A percentile compares a stretch with the other conserved stretches of the same genome.
Evolutionary conservation across 2,113 vertebrate genomes (phyloP).

Genomic region (Capreolus pygargus): DNA sequence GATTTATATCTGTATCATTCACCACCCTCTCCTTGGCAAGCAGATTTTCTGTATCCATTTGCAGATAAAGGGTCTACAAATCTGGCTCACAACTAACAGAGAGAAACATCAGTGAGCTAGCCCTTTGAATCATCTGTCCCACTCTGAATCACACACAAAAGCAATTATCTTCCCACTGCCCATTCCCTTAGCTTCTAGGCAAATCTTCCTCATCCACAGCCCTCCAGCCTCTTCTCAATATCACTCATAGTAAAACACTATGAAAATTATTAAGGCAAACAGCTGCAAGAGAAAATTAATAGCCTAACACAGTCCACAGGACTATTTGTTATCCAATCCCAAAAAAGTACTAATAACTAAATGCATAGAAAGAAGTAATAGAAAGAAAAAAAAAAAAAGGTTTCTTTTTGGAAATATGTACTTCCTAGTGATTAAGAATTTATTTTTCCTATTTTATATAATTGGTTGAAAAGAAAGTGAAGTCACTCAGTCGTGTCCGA

Average conservation of each 20-base stretch:
- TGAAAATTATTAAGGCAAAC: slow-evolving; percentile 76
- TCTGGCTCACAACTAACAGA: not conserved
- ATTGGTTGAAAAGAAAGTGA: not conserved
- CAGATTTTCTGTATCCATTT: slow-evolving; percentile 20
- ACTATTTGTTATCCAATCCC: slow-evolving; percentile 56
- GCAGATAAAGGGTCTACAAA: not conserved
- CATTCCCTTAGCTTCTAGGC: slow-evolving; percentile 8
- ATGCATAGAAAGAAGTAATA: slow-evolving; percentile 9
- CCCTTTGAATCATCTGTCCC: not conserved
- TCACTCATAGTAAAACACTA: slow-evolving; percentile 30
- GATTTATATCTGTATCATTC: not conserved
- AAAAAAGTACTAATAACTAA: not conserved
- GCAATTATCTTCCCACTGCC: slow-evolving; percentile 3
- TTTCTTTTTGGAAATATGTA: not conserved
- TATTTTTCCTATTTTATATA: not conserved
- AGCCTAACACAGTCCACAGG: slow-evolving; percentile 66
- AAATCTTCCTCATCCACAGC: not conserved
- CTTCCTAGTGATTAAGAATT: slow-evolving; percentile 17
- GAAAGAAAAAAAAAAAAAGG: not conserved
- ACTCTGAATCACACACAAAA: slow-evolving; percentile 23
- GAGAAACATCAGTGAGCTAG: not conserved
- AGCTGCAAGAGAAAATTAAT: slow-evolving; percentile 76
- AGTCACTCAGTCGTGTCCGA: too few relatives aligned
- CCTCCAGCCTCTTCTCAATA: slow-evolving; percentile 2
- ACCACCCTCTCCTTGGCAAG: not conserved